Evolutionary conservation across 2,888 invertebrate species (phyloP).

Genomic region (Adelphocoris suturalis): DNA sequence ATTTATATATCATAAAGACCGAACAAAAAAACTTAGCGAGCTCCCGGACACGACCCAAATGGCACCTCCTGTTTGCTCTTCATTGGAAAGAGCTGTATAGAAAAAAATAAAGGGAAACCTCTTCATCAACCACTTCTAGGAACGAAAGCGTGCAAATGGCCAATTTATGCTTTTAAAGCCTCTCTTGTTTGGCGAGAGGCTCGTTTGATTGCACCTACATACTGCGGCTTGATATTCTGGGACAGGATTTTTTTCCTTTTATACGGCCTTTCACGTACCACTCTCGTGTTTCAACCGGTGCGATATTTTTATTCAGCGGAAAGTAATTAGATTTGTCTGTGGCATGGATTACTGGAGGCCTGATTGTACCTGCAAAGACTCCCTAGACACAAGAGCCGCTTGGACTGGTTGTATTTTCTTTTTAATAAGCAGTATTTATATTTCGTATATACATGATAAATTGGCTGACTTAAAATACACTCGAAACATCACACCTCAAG

Average conservation of each 20-base stretch:
- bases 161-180: conserved; percentile 13
- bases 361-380: no score
- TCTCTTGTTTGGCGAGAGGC: conserved; percentile 16
- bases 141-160: conserved; percentile 19
- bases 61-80: conserved; percentile 17
- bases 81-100: neutral
- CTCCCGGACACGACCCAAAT: conserved; percentile 10
- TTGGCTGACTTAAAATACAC: no score
- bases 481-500: no score
- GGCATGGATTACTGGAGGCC: neutral
- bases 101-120: neutral
- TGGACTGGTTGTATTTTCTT: no score
- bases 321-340: neutral
- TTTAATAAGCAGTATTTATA: no score
- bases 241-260: neutral
- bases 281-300: neutral
- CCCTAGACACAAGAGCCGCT: no score
- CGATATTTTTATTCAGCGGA: neutral
- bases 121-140: conserved; percentile 16
- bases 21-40: conserved; percentile 2
- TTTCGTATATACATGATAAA: no score
- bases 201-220: neutral
- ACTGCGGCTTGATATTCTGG: neutral
- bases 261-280: neutral
- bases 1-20: neutral